Conservation (phyloP, 2,888 invertebrate genomes). For the Cephus pygmeus region DNA sequence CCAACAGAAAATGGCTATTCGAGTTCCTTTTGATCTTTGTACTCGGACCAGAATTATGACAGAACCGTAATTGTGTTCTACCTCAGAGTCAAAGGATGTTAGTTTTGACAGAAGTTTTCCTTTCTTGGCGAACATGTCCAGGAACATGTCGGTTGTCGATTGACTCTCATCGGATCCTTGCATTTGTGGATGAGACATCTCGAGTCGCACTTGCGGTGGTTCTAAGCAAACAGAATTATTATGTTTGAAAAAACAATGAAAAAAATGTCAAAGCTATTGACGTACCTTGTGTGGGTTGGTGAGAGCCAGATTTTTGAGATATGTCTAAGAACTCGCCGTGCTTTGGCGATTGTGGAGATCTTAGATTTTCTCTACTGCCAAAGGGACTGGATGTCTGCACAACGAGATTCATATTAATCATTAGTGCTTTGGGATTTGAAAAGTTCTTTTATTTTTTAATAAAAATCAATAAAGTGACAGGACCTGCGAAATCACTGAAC, state of each 20-base stretch:
- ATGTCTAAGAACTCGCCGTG: conserved; percentile 63
- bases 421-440: not conserved
- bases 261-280: not conserved
- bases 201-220: conserved; percentile 72
- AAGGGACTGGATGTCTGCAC: conserved; percentile 74
- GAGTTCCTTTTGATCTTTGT: not conserved
- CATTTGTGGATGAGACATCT: conserved; percentile 71
- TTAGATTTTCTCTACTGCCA: conserved; percentile 76
- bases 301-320: conserved; percentile 75
- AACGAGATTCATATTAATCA: conserved; percentile 33
- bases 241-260: not conserved
- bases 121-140: conserved; percentile 94
- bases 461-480: conserved; percentile 1
- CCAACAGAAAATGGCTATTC: not conserved
- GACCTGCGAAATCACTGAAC: conserved; percentile 68
- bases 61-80: conserved; percentile 63
- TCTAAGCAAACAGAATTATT: conserved; percentile 53
- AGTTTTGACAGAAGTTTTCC: conserved; percentile 88
- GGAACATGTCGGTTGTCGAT: conserved; percentile 91
- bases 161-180: conserved; percentile 74
- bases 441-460: not conserved
- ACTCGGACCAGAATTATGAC: not conserved
- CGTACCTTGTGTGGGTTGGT: conserved; percentile 44
- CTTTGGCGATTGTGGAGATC: conserved; percentile 71
- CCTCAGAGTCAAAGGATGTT: conserved; percentile 91